These are phyloP conservation scores for Hystrix cristata DNA, from an alignment of 2,113 vertebrate species.

Conservation along the genomic window DNA sequence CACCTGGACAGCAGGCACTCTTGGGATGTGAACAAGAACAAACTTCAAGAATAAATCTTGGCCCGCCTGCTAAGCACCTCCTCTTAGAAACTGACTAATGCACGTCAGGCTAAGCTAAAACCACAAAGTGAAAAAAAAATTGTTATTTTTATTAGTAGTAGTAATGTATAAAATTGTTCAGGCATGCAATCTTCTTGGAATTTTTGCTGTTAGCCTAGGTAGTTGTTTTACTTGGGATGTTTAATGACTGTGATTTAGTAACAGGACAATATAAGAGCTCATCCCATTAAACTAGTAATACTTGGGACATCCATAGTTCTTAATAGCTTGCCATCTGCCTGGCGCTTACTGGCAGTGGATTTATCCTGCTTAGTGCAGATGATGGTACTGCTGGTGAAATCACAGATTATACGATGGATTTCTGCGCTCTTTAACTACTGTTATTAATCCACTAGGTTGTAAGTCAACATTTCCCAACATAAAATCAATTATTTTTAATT, in stretches of 20 bases:
- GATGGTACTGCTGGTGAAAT: conserved; percentile 84
- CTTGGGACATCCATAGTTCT: conserved; percentile 85
- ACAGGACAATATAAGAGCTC: conserved; percentile 67
- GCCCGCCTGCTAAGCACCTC: not conserved
- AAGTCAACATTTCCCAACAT: conserved; percentile 56
- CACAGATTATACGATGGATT: conserved; percentile 84
- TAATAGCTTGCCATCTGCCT: conserved; percentile 89
- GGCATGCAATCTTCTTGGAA: not conserved
- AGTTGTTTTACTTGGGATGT: conserved; percentile 44
- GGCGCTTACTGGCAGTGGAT: conserved; percentile 83
- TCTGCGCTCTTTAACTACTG: conserved; percentile 73
- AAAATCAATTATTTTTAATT: conserved; percentile 41
- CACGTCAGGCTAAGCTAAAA: not conserved
- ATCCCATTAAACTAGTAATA: conserved; percentile 83
- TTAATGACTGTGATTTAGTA: conserved; percentile 68
- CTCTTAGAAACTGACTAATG: not conserved
- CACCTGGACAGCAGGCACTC: not conserved
- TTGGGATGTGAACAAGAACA: not conserved
- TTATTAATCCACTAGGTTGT: conserved; percentile 60
- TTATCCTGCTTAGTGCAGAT: conserved; percentile 86
- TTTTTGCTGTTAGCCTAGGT: not conserved
- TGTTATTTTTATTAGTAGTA: not conserved
- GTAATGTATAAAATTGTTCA: not conserved
- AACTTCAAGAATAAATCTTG: conserved; percentile 53
- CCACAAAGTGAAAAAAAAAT: not conserved